Percentiles rank a stretch among this genome's conserved stretches.
phyloP scores from a whole-genome alignment of 2,888 invertebrate species.

The Volucella bombylans region DNA sequence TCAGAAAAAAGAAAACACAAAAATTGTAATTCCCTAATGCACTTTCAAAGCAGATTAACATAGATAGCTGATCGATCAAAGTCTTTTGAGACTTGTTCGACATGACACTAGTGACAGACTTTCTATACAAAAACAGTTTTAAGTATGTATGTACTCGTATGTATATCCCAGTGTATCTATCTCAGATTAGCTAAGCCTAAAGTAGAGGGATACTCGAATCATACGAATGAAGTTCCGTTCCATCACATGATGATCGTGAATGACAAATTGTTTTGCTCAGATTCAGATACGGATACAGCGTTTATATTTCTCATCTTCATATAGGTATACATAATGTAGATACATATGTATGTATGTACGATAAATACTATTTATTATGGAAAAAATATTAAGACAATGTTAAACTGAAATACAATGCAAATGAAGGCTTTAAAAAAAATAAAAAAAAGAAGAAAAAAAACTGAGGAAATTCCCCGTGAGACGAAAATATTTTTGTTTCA shows the following conservation, averaged over 20 bases:
- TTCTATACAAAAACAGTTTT: slow-evolving; percentile 44
- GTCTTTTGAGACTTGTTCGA: slow-evolving; percentile 57
- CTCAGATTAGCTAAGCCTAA: slow-evolving; percentile 26
- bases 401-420: slow-evolving; percentile 50
- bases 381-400: slow-evolving; percentile 50
- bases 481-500: slow-evolving; percentile 48
- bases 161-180: not conserved
- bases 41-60: slow-evolving; percentile 68
- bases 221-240: not conserved
- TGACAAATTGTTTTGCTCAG: slow-evolving; percentile 34
- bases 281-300: slow-evolving; percentile 37
- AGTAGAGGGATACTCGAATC: slow-evolving; percentile 1
- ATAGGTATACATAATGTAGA: too few relatives aligned
- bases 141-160: not conserved
- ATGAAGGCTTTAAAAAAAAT: slow-evolving; percentile 1
- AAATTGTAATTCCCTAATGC: slow-evolving; percentile 55
- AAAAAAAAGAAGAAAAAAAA: too few relatives aligned
- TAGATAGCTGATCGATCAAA: slow-evolving; percentile 72
- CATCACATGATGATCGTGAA: slow-evolving; percentile 58
- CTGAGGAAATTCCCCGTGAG: slow-evolving; percentile 54
- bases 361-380: slow-evolving; percentile 37
- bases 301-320: slow-evolving; percentile 30
- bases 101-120: slow-evolving; percentile 69
- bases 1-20: slow-evolving; percentile 10
- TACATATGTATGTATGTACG: too few relatives aligned